Evolutionary conservation across 2,888 invertebrate genomes (phyloP).

Genomic region (Scelioninae gen. 2): DNA sequence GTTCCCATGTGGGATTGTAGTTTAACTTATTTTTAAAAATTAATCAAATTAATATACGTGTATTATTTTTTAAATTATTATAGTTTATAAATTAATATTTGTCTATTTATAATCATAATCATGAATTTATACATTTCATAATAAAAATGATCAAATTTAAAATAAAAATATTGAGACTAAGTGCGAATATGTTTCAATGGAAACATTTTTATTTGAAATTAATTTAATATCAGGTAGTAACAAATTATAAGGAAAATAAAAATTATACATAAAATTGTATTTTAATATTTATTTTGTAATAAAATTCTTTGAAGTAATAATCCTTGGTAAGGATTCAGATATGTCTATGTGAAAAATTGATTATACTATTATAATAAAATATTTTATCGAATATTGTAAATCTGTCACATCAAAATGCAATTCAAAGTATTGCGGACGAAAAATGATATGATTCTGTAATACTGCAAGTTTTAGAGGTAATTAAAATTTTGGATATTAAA

Average conservation of each 20-base stretch:
- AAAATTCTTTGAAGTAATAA: constrained; percentile 35
- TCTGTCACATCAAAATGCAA: constrained; percentile 17
- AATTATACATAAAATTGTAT: neutral
- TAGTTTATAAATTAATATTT: too few relatives aligned
- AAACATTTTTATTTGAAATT: too few relatives aligned
- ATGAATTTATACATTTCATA: too few relatives aligned
- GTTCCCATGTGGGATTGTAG: too few relatives aligned
- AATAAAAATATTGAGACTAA: too few relatives aligned
- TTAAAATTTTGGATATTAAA: constrained; percentile 4
- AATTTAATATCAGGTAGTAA: too few relatives aligned
- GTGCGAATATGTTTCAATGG: too few relatives aligned
- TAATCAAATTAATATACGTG: too few relatives aligned
- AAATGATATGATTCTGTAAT: constrained; percentile 44
- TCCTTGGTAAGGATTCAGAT: constrained; percentile 29
- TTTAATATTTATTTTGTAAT: constrained; percentile 33
- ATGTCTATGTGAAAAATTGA: constrained; percentile 26
- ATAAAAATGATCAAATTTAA: too few relatives aligned
- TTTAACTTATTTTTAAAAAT: too few relatives aligned
- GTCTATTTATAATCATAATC: too few relatives aligned
- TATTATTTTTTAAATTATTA: too few relatives aligned
- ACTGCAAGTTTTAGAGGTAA: constrained; percentile 37
- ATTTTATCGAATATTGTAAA: constrained; percentile 25
- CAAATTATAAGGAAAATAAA: neutral
- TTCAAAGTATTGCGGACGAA: constrained; percentile 11
- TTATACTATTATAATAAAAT: constrained; percentile 29